Evolutionary conservation across 2,113 vertebrate genomes (phyloP), one percentile per base, ranked within the genome.

Genomic region (Stegostoma tigrinum): DNA sequence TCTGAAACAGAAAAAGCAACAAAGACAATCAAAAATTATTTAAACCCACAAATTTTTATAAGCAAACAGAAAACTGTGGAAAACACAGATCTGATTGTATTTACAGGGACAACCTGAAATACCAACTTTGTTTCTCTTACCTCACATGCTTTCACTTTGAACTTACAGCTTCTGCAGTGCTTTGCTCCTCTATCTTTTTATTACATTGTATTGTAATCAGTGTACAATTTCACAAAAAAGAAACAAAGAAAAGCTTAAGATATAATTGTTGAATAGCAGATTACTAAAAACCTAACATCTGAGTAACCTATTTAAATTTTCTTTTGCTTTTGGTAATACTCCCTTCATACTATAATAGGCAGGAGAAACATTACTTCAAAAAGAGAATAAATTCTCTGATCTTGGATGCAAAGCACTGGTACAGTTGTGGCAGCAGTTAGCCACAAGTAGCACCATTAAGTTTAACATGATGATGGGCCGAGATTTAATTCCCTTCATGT

Each of bases 281-380:
- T 91, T 15, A 91, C 55, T 91, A 91, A 91, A 66, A 64, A 21
- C 66, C 61, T 34, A 91, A 91, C n/a, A 91, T 91, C 87, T 64
- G 75, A 80, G n/a, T 80, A 64, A 90, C 27, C 55, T 30, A 34
- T 52, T 21, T 42, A 78, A 52, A 15, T 19, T 83, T 83, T 52
- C 23, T 89, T 89, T 55, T 55, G 24, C 27, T 55, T 48, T 17
- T 91, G 55, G 89, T 38, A 91, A 64, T n/a, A 34, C n/a, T 83
- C 78, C 15, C 38, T 83, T 83, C 19, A 38, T 83, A 83, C 19
- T 42, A 38, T 5, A 83, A 83, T n/a, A 64, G 89, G 55, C 87
- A 85, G n/a, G 0, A 15, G 1, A 61, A 66, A 90, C 15, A 61
- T 21, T 17, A 83, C 2, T 38, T 83, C 23, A 55, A 64, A 52